Base-by-base conservation (phyloP, 2,797 vertebrate species). In the Eidolon dupreanum region DNA sequence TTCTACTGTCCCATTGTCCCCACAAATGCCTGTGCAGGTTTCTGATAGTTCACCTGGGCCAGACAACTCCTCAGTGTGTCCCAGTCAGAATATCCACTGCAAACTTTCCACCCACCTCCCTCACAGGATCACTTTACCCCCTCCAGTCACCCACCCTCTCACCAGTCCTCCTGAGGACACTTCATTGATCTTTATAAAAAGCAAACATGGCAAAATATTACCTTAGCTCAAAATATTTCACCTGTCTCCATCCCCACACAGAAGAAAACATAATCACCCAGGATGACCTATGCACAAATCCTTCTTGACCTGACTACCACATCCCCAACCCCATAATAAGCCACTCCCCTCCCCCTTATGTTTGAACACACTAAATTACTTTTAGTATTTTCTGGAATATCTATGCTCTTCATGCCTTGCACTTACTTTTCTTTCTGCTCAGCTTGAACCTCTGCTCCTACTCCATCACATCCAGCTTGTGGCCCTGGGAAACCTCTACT, bases 391-490 rank as follows among this genome's bases (percentile, higher is more conserved):
- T 74, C 57, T 68, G 59, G 13, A 63, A 49, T 22, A 49, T 4
- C 31, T 10, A 26, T 43, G n/a, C 3, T 66, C 43, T 38, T 78
- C n/a, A 15, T 0, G 0, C 33, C 41, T 49, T 20, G 15, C 46
- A 43, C 53, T 88, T 20, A 13, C 9, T 43, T 15, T 9, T 15
- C 3, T 24, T 38, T 22, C 6, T 7, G 11, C 28, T 68, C 46
- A 36, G 20, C n/a, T 2, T 1, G 65, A 0, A 53, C 15, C 49
- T 61, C 1, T 6, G 5, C 5, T 46, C 61, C 28, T 6, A 15
- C 17, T 38, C 33, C 16, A 31, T 26, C 41, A 36, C 4, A 49
- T 49, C 87, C 28, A 61, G 26, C 6, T 8, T 36, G 31, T 20
- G 17, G 12, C 24, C 24, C 38, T 43, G 7, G 46, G 15, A 61